Base-by-base conservation (phyloP, 2,113 vertebrate genomes). In the Probosciger aterrimus region DNA sequence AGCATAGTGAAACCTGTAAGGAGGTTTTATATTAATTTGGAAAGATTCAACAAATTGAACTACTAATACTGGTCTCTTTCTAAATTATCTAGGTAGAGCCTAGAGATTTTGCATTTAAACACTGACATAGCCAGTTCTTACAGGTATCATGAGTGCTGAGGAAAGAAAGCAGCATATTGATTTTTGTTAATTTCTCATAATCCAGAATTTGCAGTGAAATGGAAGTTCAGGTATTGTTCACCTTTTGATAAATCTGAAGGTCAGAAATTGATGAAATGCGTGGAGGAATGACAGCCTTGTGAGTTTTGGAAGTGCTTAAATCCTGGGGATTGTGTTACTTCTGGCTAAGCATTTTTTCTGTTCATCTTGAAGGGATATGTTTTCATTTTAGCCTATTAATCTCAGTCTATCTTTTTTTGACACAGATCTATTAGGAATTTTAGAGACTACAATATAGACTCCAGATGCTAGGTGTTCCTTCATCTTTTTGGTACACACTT, bases 381-480 rank as follows among this genome's bases (percentile, higher is more conserved):
- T 90, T 93, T 82, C 57, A 41, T 95, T 96, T 97, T 94, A 90
- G 75, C 70, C 94, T 88, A 60, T 95, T 97, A 96, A 97, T 98
- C 95, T 96, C 94, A 83, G 65, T 85, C 33, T 95, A 71, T 96
- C 77, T 83, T 91, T 81, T 92, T 94, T 95, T 97, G 91, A 97
- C 97, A 95, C 53, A 93, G 90, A 96, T 92, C 79, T 96, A 97
- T 95, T 97, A 95, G 92, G 85, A 97, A 90, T 96, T 97, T 96
- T 97, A 92, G 93, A 96, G 95, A 98, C 95, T 96, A 97, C 88
- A 87, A 73, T 84, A 95, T 89, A 97, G 94, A 95, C 78, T 95
- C 88, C 93, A 97, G 95, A 97, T 97, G 97, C 95, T 94, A 93
- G 89, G 81, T 95, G 83, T 91, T 92, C 93, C 95, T 96, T 97